phyloP scores from a whole-genome alignment of 92 coral and sea anemone genomes.

The Paramuricea clavata region DNA sequence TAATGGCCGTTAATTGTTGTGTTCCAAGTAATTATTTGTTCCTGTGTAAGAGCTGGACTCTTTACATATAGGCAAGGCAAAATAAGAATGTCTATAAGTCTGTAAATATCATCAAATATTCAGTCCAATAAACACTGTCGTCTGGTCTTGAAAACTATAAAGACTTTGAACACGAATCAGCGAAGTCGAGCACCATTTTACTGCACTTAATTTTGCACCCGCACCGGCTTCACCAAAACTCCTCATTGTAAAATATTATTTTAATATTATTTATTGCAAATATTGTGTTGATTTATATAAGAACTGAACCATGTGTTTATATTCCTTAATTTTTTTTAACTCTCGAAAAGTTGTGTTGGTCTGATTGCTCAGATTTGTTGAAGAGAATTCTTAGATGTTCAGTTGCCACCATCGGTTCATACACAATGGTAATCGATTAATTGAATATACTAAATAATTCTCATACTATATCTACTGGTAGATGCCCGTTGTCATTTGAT shows the following conservation, averaged over 20 bases:
- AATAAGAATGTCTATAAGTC: background rate
- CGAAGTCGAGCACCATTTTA: background rate
- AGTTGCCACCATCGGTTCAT: too few species aligned
- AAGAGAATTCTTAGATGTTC: too few species aligned
- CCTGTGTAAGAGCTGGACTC: slow-evolving; percentile 9
- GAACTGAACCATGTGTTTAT: too few species aligned
- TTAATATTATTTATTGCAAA: slow-evolving; percentile 21
- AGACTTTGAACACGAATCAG: too few species aligned
- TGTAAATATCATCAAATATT: background rate
- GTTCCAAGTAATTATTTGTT: background rate
- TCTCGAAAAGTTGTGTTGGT: too few species aligned
- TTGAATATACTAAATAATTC: too few species aligned
- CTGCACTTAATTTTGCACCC: background rate
- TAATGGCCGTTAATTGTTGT: slow-evolving; percentile 7
- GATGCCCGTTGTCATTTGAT: too few species aligned
- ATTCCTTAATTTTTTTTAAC: too few species aligned
- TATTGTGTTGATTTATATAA: background rate
- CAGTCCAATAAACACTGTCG: background rate
- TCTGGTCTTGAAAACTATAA: background rate
- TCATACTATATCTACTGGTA: too few species aligned
- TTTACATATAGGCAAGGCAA: background rate
- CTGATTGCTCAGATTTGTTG: too few species aligned
- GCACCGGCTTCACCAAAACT: background rate
- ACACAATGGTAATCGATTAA: too few species aligned
- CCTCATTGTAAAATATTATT: slow-evolving; percentile 19